A percentile compares a stretch with the other conserved stretches of the same genome.
Conservation (phyloP, 2,888 invertebrate genomes). For the Mystacides longicornis region DNA sequence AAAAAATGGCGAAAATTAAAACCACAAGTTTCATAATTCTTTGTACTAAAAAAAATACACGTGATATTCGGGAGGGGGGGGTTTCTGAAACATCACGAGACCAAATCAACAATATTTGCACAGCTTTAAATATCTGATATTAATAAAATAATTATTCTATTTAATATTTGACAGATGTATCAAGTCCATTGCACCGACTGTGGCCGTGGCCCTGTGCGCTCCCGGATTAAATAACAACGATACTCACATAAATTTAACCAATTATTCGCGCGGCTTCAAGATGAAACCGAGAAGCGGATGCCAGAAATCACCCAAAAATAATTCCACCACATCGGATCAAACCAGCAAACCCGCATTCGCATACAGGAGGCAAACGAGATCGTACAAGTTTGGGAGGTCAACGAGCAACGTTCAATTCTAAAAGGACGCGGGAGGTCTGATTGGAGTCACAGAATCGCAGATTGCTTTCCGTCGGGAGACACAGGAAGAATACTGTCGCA, state of each 20-base stretch:
- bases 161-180: conserved; percentile 40
- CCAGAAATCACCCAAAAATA: conserved; percentile 17
- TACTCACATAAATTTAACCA: conserved; percentile 4
- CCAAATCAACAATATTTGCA: no score
- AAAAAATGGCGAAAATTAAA: no score
- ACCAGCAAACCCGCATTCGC: conserved; percentile 8
- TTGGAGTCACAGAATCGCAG: no score
- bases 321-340: neutral
- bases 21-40: no score
- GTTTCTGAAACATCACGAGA: no score
- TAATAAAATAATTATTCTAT: no score
- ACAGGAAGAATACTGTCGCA: no score
- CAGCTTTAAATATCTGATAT: no score
- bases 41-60: no score
- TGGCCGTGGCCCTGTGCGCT: conserved; percentile 12
- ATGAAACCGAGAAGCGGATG: conserved; percentile 14
- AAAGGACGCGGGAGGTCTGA: no score
- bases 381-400: conserved; percentile 21
- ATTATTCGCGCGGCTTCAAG: conserved; percentile 13
- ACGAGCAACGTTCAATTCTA: conserved; percentile 21
- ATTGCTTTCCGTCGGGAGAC: no score
- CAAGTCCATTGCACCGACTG: conserved; percentile 38
- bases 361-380: conserved; percentile 19
- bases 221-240: conserved; percentile 13
- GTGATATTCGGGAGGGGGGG: no score